Evolutionary conservation across 2,888 invertebrate genomes (phyloP), one percentile per base, ranked within the genome.

Genomic region (Tiliacea citrago): DNA sequence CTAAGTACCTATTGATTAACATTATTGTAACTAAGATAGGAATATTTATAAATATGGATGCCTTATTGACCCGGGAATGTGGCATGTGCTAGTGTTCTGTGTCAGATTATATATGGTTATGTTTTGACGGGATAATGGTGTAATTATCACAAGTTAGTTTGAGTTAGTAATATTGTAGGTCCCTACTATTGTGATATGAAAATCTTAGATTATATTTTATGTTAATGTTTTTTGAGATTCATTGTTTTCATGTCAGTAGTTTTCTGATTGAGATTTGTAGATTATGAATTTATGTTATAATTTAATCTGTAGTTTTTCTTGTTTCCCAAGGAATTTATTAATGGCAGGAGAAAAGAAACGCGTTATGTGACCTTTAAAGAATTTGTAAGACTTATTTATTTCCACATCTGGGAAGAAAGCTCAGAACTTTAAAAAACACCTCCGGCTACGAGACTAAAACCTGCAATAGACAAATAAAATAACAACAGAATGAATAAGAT

Each of bases 1-100:
- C 73, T 71, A 35, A 53, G 60, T 68, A n/a, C n/a, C n/a, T n/a
- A 63, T 55, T 68, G 57, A 81, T 72, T 84, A 70, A 81, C 21
- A 63, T 61, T 35, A 61, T 42, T 74, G 57, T 69, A 51, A 79
- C 80, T 67, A 73, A 75, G 72, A 51, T 83, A 42, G 3, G 49
- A 51, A 39, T 58, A 57, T 35, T 49, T 66, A 57, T 65, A 13
- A 49, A 24, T 58, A 68, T 65, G 29, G 57, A 70, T 62, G 39
- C 12, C 45, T 5, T 58, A 21, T 66, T 73, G 45, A 73, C 61
- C 39, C 24, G 21, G 51, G 61, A 71, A 85, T 74, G 69, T 68
- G 47, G 29, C 47, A 68, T 73, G 2, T 66, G 86, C 21, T 45
- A 67, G 57, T 81, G 63, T 68, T 35, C 49, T 65, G 10, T 68